Conservation (phyloP, 2,113 vertebrate species). For the Dicerorhinus sumatrensis region DNA sequence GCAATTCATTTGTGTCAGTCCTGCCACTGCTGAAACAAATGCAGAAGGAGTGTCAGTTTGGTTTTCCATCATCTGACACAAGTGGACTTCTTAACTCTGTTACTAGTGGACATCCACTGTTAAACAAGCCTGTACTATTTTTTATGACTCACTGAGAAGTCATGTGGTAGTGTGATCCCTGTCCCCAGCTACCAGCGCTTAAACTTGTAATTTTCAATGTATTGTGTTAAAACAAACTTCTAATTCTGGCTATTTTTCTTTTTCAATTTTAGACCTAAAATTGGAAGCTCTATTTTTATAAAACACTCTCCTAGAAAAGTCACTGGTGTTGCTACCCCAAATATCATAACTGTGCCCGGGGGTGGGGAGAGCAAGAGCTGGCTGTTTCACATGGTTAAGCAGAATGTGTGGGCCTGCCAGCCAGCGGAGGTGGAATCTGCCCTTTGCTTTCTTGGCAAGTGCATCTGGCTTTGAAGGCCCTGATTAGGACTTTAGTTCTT, state of each 20-base stretch:
- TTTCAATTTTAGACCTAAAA: constrained; percentile 74
- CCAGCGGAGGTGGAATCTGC: constrained; percentile 63
- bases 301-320: constrained; percentile 71
- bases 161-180: constrained; percentile 33
- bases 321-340: constrained; percentile 61
- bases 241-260: constrained; percentile 77
- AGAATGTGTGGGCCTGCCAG: constrained; percentile 55
- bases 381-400: constrained; percentile 59
- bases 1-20: constrained; percentile 22
- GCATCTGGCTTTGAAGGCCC: constrained; percentile 37
- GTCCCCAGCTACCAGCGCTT: neutral
- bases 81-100: constrained; percentile 33
- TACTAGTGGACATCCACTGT: neutral
- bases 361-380: constrained; percentile 42
- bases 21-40: neutral
- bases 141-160: constrained; percentile 67
- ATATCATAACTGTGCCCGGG: constrained; percentile 61
- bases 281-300: constrained; percentile 77
- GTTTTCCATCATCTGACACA: neutral
- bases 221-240: constrained; percentile 78
- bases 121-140: constrained; percentile 31
- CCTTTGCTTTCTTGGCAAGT: constrained; percentile 68
- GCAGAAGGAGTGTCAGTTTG: neutral
- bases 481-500: constrained; percentile 49
- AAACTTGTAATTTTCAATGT: constrained; percentile 73